phyloP scores from a whole-genome alignment of 2,888 invertebrate species.

The Perdita meconis region DNA sequence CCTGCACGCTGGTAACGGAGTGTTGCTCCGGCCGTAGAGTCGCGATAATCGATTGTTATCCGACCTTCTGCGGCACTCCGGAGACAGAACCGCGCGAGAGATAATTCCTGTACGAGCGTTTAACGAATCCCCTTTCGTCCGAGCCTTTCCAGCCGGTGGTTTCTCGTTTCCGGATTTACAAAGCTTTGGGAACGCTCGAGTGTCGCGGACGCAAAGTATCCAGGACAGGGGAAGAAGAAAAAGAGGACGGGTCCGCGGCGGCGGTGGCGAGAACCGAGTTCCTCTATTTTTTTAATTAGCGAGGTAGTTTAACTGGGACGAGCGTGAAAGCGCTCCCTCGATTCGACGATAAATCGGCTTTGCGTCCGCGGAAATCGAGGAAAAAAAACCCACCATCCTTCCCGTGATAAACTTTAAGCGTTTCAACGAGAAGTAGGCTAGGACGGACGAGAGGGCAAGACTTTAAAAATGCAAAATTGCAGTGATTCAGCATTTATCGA shows the following conservation, averaged over 20 bases:
- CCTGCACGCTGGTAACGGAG: slow-evolving; percentile 54
- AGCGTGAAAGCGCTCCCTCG: slow-evolving; percentile 19
- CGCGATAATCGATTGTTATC: slow-evolving; percentile 66
- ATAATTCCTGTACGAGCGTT: slow-evolving; percentile 51
- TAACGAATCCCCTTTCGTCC: slow-evolving; percentile 54
- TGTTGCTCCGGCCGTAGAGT: slow-evolving; percentile 54
- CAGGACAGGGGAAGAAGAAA: slow-evolving; percentile 1
- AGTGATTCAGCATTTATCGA: slow-evolving; percentile 63
- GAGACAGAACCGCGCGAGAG: slow-evolving; percentile 36
- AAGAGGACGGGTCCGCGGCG: slow-evolving; percentile 13
- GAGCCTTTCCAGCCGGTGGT: slow-evolving; percentile 2
- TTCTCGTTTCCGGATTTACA: slow-evolving; percentile 37
- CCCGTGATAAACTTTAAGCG: slow-evolving; percentile 7
- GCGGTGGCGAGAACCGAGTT: slow-evolving; percentile 1
- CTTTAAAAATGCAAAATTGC: slow-evolving; percentile 61
- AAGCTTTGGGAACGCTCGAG: slow-evolving; percentile 27
- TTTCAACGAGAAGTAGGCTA: slow-evolving; percentile 31
- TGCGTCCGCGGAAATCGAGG: slow-evolving; percentile 13
- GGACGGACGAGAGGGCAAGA: slow-evolving; percentile 24
- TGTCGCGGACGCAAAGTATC: slow-evolving; percentile 28
- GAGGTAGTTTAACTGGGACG: slow-evolving; percentile 50
- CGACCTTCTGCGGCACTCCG: slow-evolving; percentile 61
- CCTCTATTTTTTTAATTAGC: slow-evolving; percentile 41
- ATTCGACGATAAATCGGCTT: slow-evolving; percentile 54
- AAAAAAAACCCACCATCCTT: slow-evolving; percentile 3